phyloP scores from a whole-genome alignment of 2,113 vertebrate genomes.

The Hydrochoerus hydrochaeris region DNA sequence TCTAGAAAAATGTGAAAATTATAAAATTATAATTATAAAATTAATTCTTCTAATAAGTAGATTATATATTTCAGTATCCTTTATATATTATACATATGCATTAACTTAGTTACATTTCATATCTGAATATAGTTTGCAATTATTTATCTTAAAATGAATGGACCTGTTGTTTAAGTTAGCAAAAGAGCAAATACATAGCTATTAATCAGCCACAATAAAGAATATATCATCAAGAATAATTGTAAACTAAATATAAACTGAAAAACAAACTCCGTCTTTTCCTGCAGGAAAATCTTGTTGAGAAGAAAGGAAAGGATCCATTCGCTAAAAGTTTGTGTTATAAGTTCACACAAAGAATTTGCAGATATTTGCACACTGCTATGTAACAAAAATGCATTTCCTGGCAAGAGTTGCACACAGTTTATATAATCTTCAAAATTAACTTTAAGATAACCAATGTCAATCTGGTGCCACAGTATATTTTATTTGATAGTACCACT shows the following conservation, averaged over 20 bases:
- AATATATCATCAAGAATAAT: neutral
- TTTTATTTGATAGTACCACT: neutral
- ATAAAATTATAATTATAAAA: neutral
- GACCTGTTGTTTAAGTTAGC: neutral
- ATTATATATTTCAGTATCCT: neutral
- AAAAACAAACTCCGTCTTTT: neutral
- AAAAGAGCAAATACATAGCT: neutral
- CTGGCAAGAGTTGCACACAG: neutral
- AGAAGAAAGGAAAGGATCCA: neutral
- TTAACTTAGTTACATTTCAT: neutral
- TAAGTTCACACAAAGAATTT: neutral
- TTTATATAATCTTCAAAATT: neutral
- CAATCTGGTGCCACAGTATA: neutral
- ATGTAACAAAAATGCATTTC: neutral
- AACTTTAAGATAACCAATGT: neutral
- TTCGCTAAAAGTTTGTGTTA: neutral
- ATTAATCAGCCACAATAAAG: constrained; percentile 9
- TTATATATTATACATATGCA: neutral
- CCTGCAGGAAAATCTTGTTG: neutral
- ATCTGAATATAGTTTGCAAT: constrained; percentile 37
- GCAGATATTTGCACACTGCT: neutral
- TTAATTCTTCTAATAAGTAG: constrained; percentile 1
- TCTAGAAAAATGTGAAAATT: neutral
- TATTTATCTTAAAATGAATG: constrained; percentile 40
- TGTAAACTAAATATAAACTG: neutral